These are phyloP conservation scores for Polypterus senegalus DNA, from an alignment of 2,113 vertebrate genomes.

Conservation along the genomic window DNA sequence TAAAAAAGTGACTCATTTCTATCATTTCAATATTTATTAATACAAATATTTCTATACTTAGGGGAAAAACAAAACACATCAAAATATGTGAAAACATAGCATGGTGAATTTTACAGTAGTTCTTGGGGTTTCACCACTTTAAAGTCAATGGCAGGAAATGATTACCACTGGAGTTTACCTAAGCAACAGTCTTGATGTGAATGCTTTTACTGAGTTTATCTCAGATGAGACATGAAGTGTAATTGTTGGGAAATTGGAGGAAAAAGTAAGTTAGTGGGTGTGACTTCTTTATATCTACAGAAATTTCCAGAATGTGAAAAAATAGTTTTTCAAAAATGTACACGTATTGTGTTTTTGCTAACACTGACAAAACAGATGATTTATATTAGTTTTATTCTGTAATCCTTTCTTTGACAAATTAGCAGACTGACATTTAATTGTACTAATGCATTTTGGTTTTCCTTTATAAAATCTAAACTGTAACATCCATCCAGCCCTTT, in stretches of 20 bases:
- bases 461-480: no score
- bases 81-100: conserved; percentile 2
- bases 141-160: conserved; percentile 26
- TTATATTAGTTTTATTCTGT: no score
- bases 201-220: conserved; percentile 10
- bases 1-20: conserved; percentile 5
- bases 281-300: conserved; percentile 29
- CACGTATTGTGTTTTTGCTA: no score
- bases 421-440: no score
- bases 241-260: conserved; percentile 26
- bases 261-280: conserved; percentile 21
- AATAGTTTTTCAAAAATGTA: not conserved
- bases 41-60: not conserved
- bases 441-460: no score
- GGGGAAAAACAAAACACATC: conserved; percentile 19
- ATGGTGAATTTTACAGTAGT: conserved; percentile 26
- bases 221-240: conserved; percentile 6
- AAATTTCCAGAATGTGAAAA: conserved; percentile 35
- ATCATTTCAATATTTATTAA: not conserved
- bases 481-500: no score
- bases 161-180: conserved; percentile 31
- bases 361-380: no score
- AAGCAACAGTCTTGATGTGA: conserved; percentile 20
- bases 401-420: no score
- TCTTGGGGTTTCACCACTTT: conserved; percentile 27